Conservation (phyloP, 2,888 invertebrate genomes). For the Drosophila barbarae region DNA sequence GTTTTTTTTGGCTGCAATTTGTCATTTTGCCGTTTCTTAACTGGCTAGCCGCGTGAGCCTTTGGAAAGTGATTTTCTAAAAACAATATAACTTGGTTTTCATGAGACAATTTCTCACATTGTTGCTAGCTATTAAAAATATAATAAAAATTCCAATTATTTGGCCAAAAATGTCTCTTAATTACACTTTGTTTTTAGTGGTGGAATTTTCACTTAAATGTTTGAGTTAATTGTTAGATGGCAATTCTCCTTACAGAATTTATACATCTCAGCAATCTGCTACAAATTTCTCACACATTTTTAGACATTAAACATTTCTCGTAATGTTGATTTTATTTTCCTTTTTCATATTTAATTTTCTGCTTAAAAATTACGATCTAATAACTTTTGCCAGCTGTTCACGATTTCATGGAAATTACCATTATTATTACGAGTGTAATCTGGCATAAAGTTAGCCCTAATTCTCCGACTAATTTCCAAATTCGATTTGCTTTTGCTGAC, state of each 20-base stretch:
- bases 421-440: constrained; percentile 8
- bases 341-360: neutral
- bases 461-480: neutral
- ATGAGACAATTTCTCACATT: neutral
- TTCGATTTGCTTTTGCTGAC: constrained; percentile 5
- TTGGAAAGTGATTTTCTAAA: neutral
- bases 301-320: neutral
- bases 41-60: neutral
- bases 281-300: neutral
- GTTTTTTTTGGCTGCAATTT: neutral
- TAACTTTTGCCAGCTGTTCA: constrained; percentile 3
- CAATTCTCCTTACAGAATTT: neutral
- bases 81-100: neutral
- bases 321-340: neutral
- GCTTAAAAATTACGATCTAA: constrained; percentile 1
- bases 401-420: neutral
- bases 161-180: no score
- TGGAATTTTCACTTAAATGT: no score
- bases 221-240: neutral
- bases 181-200: neutral
- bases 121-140: neutral
- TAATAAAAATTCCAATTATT: neutral
- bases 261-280: neutral
- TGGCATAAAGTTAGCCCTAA: neutral
- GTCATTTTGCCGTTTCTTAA: neutral